Evolutionary conservation across 2,888 invertebrate species (phyloP), one percentile per base, ranked within the genome.

Genomic region (Cheilosia urbana): DNA sequence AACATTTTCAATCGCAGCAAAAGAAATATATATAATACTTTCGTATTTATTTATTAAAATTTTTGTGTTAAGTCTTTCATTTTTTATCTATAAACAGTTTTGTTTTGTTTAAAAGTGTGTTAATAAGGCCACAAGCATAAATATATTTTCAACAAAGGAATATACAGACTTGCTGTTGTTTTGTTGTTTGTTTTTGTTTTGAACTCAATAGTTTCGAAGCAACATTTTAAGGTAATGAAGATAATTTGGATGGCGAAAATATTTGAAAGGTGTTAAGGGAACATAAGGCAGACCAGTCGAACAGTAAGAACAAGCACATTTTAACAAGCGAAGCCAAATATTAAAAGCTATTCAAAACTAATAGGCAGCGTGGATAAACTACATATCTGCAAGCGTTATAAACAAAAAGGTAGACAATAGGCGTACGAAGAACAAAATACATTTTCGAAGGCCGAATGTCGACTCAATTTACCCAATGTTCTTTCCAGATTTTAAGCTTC

Each of bases 91-190:
- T 45, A 62, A 27, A 19, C 17, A 30, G 72, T 34, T 40, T 65
- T 47, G 51, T 57, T 73, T 68, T 69, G 62, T 51, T 58, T 40
- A 51, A 30, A 66, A 71, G 45, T 58, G 40, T 77, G 34, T 84
- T 75, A 72, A 53, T 84, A 84, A 84, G 84, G 84, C 84, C 84
- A 84, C 84, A 84, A 84, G 84, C 84, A 80, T 84, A 75, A 75
- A 76, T 80, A 49, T 71, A 19, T 68, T 57, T 69, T 81, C 37
- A 69, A 75, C 37, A 75, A 71, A 81, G 21, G 57, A 69, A 73
- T 69, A 75, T 45, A 47, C 30, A 66, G 27, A 51, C 24, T 49
- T 55, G 45, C 11, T 17, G n/a, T 51, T 30, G 21, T 51, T 40
- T 47, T 57, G 53, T 65, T 65, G n/a, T n/a, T 37, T 19, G 24